Evolutionary conservation across 2,113 vertebrate species (phyloP).

Genomic region (Pardalotus punctatus): DNA sequence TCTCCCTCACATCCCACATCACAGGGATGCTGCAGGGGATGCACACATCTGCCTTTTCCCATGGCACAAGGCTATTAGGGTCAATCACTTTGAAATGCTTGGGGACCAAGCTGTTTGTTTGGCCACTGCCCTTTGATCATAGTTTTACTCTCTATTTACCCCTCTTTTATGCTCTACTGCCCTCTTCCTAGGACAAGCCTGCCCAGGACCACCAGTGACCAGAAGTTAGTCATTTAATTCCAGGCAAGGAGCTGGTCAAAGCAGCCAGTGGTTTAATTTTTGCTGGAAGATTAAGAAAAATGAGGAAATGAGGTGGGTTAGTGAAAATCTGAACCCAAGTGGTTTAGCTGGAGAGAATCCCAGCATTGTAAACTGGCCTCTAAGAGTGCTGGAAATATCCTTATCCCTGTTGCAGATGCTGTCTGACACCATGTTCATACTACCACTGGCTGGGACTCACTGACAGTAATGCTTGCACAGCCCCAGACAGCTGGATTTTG

Average conservation of each 20-base stretch:
- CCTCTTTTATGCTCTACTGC: background rate
- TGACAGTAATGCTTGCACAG: background rate
- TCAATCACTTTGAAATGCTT: accelerated
- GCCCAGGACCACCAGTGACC: background rate
- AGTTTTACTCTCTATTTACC: background rate
- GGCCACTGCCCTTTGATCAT: background rate
- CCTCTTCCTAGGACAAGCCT: background rate
- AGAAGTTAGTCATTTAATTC: background rate
- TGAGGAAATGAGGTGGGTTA: slow-evolving; percentile 1
- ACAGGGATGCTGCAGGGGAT: background rate
- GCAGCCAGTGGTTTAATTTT: background rate
- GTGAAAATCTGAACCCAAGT: background rate
- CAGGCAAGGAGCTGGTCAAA: background rate
- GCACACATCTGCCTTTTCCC: background rate
- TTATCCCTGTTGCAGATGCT: background rate
- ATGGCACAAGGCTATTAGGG: background rate
- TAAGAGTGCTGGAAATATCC: background rate
- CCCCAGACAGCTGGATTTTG: background rate
- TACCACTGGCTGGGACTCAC: background rate
- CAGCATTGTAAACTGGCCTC: background rate
- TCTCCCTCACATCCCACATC: background rate
- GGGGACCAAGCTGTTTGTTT: background rate
- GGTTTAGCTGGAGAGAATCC: slow-evolving; percentile 4
- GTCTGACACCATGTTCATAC: background rate
- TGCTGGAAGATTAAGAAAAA: background rate